Percentiles rank a stretch among this genome's conserved stretches.
Conservation (phyloP, 2,888 invertebrate species). For the Osmoderma eremita region DNA sequence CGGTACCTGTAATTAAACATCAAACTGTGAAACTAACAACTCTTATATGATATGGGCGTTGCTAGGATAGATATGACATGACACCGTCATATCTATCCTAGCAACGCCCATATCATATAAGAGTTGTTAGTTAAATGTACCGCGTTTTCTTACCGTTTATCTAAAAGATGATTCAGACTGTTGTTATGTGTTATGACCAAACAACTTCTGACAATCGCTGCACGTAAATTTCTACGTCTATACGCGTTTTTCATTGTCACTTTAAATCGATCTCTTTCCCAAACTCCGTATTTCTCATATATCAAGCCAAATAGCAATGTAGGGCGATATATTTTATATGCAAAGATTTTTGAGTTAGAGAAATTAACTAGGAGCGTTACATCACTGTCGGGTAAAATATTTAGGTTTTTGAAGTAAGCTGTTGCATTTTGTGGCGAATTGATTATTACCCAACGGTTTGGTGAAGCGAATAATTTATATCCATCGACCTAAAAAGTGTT, state of each 20-base stretch:
- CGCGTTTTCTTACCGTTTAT: constrained; percentile 64
- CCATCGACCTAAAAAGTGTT: constrained; percentile 63
- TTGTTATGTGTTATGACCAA: constrained; percentile 71
- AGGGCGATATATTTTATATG: constrained; percentile 59
- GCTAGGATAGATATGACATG: not conserved
- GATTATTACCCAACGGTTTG: constrained; percentile 65
- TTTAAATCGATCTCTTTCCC: constrained; percentile 48
- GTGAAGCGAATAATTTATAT: constrained; percentile 64
- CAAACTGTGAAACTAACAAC: too few relatives aligned
- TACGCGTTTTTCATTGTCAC: constrained; percentile 50
- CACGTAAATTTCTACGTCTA: constrained; percentile 65
- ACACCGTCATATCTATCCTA: not conserved
- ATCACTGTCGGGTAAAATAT: constrained; percentile 66
- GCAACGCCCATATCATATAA: not conserved
- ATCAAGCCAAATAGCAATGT: constrained; percentile 46
- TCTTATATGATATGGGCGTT: not conserved
- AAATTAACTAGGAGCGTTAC: constrained; percentile 58
- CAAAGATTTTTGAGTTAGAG: constrained; percentile 52
- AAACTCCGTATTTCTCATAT: constrained; percentile 53
- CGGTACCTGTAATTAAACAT: too few relatives aligned
- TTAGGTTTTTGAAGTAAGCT: constrained; percentile 39
- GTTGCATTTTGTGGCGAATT: not conserved
- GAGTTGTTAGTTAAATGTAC: not conserved
- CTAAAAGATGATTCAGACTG: constrained; percentile 69
- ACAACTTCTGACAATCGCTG: constrained; percentile 66